These are phyloP conservation scores for Fabriciana adippe DNA, from an alignment of 2,888 invertebrate genomes.

Conservation along the genomic window DNA sequence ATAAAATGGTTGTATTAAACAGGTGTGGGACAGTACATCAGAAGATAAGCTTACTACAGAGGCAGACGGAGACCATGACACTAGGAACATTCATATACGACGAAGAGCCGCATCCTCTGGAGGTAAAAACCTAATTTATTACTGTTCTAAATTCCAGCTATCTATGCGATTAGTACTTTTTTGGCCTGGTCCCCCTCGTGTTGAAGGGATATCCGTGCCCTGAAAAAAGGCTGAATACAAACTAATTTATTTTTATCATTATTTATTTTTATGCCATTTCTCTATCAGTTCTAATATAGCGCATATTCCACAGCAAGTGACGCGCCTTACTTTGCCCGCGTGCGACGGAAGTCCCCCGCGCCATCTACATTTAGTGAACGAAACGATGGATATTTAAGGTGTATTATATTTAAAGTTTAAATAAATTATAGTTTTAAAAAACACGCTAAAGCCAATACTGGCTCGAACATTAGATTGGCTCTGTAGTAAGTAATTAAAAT, in stretches of 20 bases:
- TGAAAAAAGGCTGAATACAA: too few species aligned
- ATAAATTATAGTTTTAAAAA: not conserved
- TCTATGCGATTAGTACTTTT: not conserved
- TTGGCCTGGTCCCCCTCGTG: too few species aligned
- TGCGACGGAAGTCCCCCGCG: constrained; percentile 71
- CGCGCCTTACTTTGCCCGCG: constrained; percentile 65
- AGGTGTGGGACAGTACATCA: constrained; percentile 67
- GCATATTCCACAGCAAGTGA: constrained; percentile 59
- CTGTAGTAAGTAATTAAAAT: too few species aligned
- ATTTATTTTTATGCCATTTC: too few species aligned
- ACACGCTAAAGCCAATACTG: not conserved
- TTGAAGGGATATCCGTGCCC: too few species aligned
- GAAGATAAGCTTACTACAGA: constrained; percentile 66
- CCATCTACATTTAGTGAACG: constrained; percentile 66
- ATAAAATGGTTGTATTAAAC: too few species aligned
- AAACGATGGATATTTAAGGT: constrained; percentile 72
- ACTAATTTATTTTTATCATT: too few species aligned
- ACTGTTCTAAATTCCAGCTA: too few species aligned
- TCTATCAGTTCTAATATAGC: too few species aligned
- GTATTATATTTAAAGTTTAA: constrained; percentile 17
- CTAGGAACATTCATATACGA: constrained; percentile 53
- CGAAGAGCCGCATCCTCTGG: constrained; percentile 72
- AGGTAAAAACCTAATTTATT: constrained; percentile 47
- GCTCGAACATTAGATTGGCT: too few species aligned
- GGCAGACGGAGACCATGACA: constrained; percentile 66